Evolutionary conservation across 2,888 invertebrate genomes (phyloP).

Genomic region (Lydus trimaculatus): DNA sequence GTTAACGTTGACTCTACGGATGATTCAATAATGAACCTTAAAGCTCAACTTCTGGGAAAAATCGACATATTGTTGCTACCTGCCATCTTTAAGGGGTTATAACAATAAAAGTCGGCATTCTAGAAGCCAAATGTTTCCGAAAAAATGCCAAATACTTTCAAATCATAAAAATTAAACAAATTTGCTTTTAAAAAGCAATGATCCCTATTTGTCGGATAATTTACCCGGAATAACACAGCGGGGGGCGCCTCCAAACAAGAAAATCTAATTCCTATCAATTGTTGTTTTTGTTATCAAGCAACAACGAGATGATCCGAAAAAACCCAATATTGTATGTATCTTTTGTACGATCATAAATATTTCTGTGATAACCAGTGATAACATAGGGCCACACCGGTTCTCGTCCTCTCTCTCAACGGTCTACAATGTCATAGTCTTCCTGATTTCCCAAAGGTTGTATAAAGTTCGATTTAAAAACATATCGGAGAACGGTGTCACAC

Average conservation of each 20-base stretch:
- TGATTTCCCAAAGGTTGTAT: constrained; percentile 61
- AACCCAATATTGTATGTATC: not conserved
- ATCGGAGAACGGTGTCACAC: constrained; percentile 57
- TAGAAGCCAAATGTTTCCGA: not conserved
- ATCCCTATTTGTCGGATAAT: no score
- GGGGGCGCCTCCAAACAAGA: no score
- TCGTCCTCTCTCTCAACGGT: constrained; percentile 43
- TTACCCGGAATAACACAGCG: no score
- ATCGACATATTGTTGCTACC: not conserved
- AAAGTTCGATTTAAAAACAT: constrained; percentile 62
- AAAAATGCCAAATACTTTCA: no score
- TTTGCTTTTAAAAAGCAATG: no score
- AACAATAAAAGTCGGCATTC: not conserved
- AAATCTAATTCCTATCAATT: not conserved
- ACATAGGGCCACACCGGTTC: constrained; percentile 22
- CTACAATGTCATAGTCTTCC: constrained; percentile 50
- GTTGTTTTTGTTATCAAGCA: not conserved
- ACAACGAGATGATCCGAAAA: not conserved
- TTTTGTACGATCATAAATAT: constrained; percentile 49
- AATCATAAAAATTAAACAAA: not conserved
- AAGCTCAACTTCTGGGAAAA: not conserved
- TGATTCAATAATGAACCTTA: not conserved
- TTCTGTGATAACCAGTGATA: constrained; percentile 47
- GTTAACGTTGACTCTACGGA: no score
- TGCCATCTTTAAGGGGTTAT: not conserved